Evolutionary conservation across 2,113 vertebrate species (phyloP), one percentile per base, ranked within the genome.

Genomic region (Rhinogobius similis): DNA sequence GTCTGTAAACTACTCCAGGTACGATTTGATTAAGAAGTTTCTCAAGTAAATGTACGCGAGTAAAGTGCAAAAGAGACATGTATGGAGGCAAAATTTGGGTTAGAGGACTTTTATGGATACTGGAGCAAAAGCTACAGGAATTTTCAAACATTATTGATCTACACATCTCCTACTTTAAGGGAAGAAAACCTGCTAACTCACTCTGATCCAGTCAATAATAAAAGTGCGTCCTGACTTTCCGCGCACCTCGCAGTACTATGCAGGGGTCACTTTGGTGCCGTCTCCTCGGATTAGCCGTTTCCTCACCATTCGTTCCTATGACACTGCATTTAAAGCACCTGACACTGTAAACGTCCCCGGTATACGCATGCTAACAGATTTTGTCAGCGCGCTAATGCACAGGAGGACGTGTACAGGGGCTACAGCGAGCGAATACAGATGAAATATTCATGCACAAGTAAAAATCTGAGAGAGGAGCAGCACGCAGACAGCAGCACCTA

Each of bases 401-500:
- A 46, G 58, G 82, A 79, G 83, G 77, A 76, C 76, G 79, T 65
- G 62, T 72, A 76, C 44, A 27, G 68, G 50, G 50, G 58, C 67
- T 75, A 27, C 53, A 56, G 23, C 62, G 79, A 79, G 81, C 52
- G 78, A 75, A 66, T 18, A 58, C 73, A 61, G 27, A 83, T 89
- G 70, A 90, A 91, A 89, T 89, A 90, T 91, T 90, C 70, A 90
- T 89, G 80, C 11, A 29, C 36, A 78, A 81, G 75, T 86, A 84
- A 81, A 87, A 68, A 81, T 79, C 78, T 68, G 76, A 85, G 73
- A 87, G 76, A 77, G 72, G 27, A 77, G 81, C 77, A 78, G 81
- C 79, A 86, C 77, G 87, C 75, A 83, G 2, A 36, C 32, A 36
- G 5, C 32, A 36, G 76, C 76, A 86, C 79, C 82, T 76, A 73